These are phyloP conservation scores for Frankliniella fusca DNA, from an alignment of 2,888 invertebrate species.

Conservation along the genomic window DNA sequence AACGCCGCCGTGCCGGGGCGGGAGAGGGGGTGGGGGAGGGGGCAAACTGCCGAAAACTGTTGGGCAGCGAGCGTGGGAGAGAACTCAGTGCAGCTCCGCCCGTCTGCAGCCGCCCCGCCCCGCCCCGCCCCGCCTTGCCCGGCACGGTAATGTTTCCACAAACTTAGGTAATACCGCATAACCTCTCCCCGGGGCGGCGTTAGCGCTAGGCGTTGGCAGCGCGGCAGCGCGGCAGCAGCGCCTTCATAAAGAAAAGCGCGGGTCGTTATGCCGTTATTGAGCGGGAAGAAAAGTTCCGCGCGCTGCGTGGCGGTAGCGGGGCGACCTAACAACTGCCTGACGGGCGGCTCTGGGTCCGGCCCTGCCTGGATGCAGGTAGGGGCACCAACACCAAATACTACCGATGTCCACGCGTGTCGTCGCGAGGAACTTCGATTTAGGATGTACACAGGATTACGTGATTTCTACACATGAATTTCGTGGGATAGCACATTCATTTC, in stretches of 20 bases:
- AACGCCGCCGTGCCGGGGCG: too few relatives aligned
- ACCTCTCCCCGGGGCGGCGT: constrained; percentile 18
- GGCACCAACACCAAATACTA: too few relatives aligned
- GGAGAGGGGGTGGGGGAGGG: neutral
- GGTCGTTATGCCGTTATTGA: neutral
- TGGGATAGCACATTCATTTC: too few relatives aligned
- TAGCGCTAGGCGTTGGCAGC: neutral
- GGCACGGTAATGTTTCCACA: constrained; percentile 20
- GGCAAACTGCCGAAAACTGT: neutral
- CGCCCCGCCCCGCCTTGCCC: neutral
- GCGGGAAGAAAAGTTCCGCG: neutral
- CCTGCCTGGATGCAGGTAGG: too few relatives aligned
- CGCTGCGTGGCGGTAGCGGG: neutral
- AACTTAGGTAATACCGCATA: constrained; percentile 21
- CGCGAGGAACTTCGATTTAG: too few relatives aligned
- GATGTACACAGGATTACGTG: too few relatives aligned
- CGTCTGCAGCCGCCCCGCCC: neutral
- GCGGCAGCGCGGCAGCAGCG: neutral
- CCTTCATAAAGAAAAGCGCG: neutral
- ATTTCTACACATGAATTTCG: too few relatives aligned
- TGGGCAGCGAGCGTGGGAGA: neutral
- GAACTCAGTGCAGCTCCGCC: neutral
- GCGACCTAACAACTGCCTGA: too few relatives aligned
- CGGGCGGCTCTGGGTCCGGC: too few relatives aligned
- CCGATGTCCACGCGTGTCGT: too few relatives aligned